phyloP scores from a whole-genome alignment of 2,888 invertebrate genomes.

The Barypeithes pellucidus region DNA sequence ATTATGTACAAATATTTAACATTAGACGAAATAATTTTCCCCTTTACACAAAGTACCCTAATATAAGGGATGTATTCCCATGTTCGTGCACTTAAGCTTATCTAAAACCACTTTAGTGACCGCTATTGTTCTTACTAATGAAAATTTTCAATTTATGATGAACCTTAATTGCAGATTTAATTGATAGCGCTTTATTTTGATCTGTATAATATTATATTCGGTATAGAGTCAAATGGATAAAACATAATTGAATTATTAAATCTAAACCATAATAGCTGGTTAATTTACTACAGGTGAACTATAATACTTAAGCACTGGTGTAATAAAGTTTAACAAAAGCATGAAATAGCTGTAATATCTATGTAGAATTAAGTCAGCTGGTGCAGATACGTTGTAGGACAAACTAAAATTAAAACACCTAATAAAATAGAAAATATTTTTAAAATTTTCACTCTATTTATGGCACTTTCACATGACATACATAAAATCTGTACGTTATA shows the following conservation, averaged over 20 bases:
- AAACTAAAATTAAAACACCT: too few relatives aligned
- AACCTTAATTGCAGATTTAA: slow-evolving; percentile 1
- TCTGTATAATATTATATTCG: neutral
- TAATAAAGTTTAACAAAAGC: neutral
- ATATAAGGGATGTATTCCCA: neutral
- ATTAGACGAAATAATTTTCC: too few relatives aligned
- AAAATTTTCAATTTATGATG: slow-evolving; percentile 2
- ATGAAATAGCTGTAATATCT: neutral
- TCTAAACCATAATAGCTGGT: neutral
- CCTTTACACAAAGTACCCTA: too few relatives aligned
- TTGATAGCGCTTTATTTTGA: neutral
- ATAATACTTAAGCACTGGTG: neutral
- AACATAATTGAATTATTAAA: neutral
- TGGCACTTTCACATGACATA: too few relatives aligned
- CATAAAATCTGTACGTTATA: too few relatives aligned
- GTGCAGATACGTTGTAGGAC: too few relatives aligned
- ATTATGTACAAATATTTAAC: too few relatives aligned
- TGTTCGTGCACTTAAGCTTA: neutral
- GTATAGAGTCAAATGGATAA: neutral
- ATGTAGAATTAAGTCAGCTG: neutral
- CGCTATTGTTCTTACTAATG: neutral
- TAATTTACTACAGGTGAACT: neutral
- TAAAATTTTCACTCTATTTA: too few relatives aligned
- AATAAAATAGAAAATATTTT: too few relatives aligned
- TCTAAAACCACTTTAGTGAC: neutral